These are phyloP conservation scores for Rapana venosa DNA, from an alignment of 2,888 invertebrate genomes.

Conservation along the genomic window DNA sequence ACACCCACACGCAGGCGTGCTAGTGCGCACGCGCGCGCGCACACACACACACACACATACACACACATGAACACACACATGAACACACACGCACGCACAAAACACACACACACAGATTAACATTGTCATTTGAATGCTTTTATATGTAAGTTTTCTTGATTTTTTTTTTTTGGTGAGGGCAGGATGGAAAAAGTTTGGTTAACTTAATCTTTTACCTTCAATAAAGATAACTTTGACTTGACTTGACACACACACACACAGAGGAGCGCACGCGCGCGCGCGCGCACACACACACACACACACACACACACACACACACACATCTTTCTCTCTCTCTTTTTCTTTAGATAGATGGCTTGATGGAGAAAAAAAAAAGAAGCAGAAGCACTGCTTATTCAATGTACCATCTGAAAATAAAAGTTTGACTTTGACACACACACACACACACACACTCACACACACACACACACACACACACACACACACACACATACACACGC, in stretches of 20 bases:
- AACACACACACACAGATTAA: slow-evolving; percentile 5
- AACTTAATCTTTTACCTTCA: too few relatives aligned
- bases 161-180: too few relatives aligned
- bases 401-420: too few relatives aligned
- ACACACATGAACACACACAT: not conserved
- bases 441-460: not conserved
- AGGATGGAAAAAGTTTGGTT: too few relatives aligned
- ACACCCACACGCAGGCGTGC: not conserved
- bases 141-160: too few relatives aligned
- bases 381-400: too few relatives aligned
- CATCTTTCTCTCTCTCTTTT: not conserved
- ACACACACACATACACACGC: not conserved
- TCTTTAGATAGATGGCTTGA: too few relatives aligned
- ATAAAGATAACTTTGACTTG: too few relatives aligned
- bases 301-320: not conserved
- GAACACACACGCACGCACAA: not conserved
- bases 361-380: too few relatives aligned
- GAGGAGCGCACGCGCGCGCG: too few relatives aligned
- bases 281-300: not conserved
- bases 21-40: not conserved
- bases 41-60: slow-evolving; percentile 3
- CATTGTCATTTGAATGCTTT: too few relatives aligned
- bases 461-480: slow-evolving; percentile 15
- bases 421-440: not conserved
- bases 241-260: too few relatives aligned